Base-by-base conservation (phyloP, 35 echinoderm and acorn worm genomes). In the Chiridota heheva region DNA sequence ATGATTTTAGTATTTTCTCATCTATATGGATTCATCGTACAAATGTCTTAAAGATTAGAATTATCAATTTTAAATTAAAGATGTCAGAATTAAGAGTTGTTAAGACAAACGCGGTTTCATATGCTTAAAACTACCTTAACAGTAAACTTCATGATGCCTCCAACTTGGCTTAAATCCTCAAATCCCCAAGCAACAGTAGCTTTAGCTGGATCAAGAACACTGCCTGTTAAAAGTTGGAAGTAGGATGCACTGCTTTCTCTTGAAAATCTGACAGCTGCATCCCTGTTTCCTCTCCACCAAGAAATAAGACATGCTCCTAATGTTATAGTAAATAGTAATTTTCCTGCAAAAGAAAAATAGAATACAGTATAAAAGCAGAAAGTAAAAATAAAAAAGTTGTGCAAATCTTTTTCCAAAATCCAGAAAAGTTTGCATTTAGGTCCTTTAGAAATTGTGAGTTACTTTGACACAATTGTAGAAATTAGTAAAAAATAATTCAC, bases 111-210 rank as follows among this genome's bases (percentile, higher is more conserved):
- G n/a, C n/a, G n/a, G n/a, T n/a, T n/a, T n/a, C n/a, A n/a, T n/a
- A n/a, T n/a, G n/a, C n/a, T n/a, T n/a, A n/a, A n/a, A 30, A 26
- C 42, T 88, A 91, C 95, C 85, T 84, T 88, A 7, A 91, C 67
- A 30, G 57, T 81, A 60, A 98, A 98, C 32, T 80, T 88, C 55
- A 92, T 65, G 13, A 86, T 91, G 49, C 86, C 85, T 22, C 95
- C 95, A 3, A 98, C 95, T 17, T 57, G 62, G 3, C 58, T 37
- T 4, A 60, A 36, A 40, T 82, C 89, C 39, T 85, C 78, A 78
- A 86, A 88, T 34, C 81, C 80, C 95, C 95, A 98, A 42, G 80
- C 82, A 56, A 98, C 80, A 40, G 72, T 59, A 39, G 84, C 85
- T 51, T 76, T 85, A 36, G 64, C 55, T 13, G 85, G 85, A 60